Evolutionary conservation across 2,113 vertebrate genomes (phyloP), one percentile per base, ranked within the genome.

Genomic region (Mormyrus iriodes): DNA sequence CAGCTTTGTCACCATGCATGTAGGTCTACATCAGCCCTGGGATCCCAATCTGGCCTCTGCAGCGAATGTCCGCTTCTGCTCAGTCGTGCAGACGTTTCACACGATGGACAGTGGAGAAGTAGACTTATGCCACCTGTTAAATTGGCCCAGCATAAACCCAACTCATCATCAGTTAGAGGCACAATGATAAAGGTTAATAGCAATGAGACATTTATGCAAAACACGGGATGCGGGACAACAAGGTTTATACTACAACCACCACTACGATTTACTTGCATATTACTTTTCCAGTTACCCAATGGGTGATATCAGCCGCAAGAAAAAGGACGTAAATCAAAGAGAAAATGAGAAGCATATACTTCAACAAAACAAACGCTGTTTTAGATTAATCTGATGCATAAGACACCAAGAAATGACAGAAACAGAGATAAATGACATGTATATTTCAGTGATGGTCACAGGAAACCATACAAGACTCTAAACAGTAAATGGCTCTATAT

Each of bases 1-100:
- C 86, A 92, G 92, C 91, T 93, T 94, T 93, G 95, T 93, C 92
- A 91, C 92, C 92, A 91, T 92, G 93, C 92, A 31, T 9, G n/a
- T 12, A 31, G 61, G 61, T 31, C 61, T 94, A 93, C 91, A 86
- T 35, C 3, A 89, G 89, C 89, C 93, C 93, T 94, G 93, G 93
- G 92, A 86, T 91, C 51, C 39, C 91, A 87, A 84, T 90, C 89
- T 89, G 86, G 88, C 17, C 85, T 31, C 52, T 27, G 58, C 58
- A 27, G n/a, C 1, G 58, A 65, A 27, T 10, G 9, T 0, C 19
- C 24, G n/a, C 61, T 69, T 69, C 27, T 31, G 61, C 61, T 65
- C 61, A 13, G 61, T 3, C 9, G 13, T 79, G 49, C 27, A 79
- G 9, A 46, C 3, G 39, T 4, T 48, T 42, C 44, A 24, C 9